Conservation (phyloP, 2,113 vertebrate species). For the Tichodroma muraria region DNA sequence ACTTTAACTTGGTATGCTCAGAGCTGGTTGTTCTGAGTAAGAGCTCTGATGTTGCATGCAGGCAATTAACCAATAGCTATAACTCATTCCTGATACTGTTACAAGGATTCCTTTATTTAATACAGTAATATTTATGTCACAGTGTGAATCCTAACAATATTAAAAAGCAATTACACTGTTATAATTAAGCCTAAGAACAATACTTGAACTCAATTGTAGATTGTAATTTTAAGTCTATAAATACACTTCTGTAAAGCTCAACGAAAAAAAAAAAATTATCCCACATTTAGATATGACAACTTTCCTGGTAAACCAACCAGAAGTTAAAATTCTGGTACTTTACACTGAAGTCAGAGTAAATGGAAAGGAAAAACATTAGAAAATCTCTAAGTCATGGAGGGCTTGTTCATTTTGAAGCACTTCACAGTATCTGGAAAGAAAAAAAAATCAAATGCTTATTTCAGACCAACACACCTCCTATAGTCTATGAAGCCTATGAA, state of each 20-base stretch:
- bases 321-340: neutral
- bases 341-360: neutral
- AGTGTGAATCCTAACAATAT: neutral
- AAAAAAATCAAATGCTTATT: slow-evolving; percentile 18
- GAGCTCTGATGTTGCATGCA: neutral
- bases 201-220: neutral
- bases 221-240: neutral
- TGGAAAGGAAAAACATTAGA: neutral
- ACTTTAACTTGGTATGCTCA: neutral
- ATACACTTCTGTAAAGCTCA: neutral
- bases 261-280: neutral
- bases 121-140: neutral
- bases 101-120: neutral
- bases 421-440: neutral
- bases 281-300: neutral
- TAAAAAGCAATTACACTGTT: neutral
- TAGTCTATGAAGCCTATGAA: slow-evolving; percentile 22
- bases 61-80: neutral
- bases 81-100: neutral
- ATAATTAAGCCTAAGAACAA: neutral
- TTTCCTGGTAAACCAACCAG: neutral
- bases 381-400: neutral
- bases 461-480: slow-evolving; percentile 38
- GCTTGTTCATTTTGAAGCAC: neutral
- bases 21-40: neutral